Evolutionary conservation across 2,888 invertebrate species (phyloP), one percentile per base, ranked within the genome.

Genomic region (Drosophila paramelanica): DNA sequence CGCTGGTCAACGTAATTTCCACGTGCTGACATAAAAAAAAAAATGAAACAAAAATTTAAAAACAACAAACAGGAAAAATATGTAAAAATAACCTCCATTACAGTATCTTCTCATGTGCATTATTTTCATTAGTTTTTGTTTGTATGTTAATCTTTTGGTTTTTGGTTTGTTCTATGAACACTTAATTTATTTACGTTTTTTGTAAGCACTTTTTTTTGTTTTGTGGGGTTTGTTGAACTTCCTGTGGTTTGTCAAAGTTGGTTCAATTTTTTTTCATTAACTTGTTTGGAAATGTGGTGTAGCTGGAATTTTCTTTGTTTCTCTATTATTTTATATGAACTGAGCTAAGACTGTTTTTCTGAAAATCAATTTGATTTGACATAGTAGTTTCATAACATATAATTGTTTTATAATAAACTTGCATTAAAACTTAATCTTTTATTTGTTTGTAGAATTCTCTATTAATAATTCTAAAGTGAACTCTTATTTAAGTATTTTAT

Each of bases 191-290:
- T 56, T 45, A 33, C 25, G 31, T 36, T 57, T 55, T 25, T 52
- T 51, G 13, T 45, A 27, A 14, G 17, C 47, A 31, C 10, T 8
- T 46, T 51, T 14, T 39, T 31, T 51, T 49, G 0, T 17, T 45
- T 17, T 8, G 17, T n/a, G 13, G 8, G 45, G 79, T 68, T 71
- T 79, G 67, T 79, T 82, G 66, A 79, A 79, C 82, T 85, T 81
- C 77, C 82, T 68, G 77, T 50, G 43, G 7, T 23, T 50, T 41
- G 45, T 20, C 23, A 52, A 42, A 58, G 47, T 36, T 41, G 41
- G 39, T 42, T 58, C 45, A 49, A 69, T 67, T 50, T 53, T 66
- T 17, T 17, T 46, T 50, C 46, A 69, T 71, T 68, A 72, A 69
- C 36, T 62, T 60, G n/a, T 5, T 11, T 58, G 49, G 10, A 17